These are phyloP conservation scores for Peromyscus polionotus DNA, from an alignment of 2,113 vertebrate genomes.

Conservation along the genomic window DNA sequence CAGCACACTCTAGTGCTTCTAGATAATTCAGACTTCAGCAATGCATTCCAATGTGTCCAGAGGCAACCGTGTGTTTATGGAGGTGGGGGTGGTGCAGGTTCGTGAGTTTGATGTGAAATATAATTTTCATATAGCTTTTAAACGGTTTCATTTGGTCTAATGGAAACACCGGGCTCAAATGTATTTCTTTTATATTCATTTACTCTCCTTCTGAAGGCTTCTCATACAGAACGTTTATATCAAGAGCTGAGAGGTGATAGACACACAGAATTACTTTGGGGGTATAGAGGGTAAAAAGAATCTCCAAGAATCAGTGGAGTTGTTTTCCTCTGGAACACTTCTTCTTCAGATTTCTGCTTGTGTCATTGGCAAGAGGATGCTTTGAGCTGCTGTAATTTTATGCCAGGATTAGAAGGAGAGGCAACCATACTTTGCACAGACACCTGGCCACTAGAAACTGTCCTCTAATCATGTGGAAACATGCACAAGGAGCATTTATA, in stretches of 20 bases:
- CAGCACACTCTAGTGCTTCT: background rate
- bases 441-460: background rate
- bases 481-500: background rate
- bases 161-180: background rate
- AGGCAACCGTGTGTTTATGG: background rate
- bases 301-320: background rate
- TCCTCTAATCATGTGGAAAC: background rate
- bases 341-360: background rate
- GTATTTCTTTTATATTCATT: slow-evolving; percentile 39
- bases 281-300: background rate
- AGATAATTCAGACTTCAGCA: background rate
- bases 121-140: background rate
- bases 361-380: background rate
- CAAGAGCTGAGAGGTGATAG: slow-evolving; percentile 16
- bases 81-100: background rate
- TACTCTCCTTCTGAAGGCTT: background rate
- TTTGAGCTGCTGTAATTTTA: background rate
- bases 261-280: slow-evolving; percentile 1
- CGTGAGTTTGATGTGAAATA: background rate
- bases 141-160: slow-evolving; percentile 10
- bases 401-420: background rate
- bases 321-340: background rate
- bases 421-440: background rate
- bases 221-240: background rate
- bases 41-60: background rate